Percentiles rank a stretch among this genome's conserved stretches.
These are phyloP conservation scores for Ctenicera cuprea DNA, from an alignment of 2,888 invertebrate genomes.

Conservation along the genomic window DNA sequence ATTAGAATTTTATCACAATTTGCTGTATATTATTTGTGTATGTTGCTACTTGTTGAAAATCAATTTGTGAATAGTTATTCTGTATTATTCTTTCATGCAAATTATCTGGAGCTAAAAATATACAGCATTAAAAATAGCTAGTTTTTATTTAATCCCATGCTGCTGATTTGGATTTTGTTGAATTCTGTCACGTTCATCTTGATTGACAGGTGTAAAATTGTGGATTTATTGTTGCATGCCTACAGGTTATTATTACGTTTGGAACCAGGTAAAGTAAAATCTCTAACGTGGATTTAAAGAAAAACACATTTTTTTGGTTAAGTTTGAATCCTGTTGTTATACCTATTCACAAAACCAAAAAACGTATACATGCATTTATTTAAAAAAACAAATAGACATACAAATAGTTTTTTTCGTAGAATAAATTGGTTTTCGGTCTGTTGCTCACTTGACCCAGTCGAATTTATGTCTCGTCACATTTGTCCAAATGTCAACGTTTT, in stretches of 20 bases:
- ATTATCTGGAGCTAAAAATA: no score
- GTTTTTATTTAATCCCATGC: no score
- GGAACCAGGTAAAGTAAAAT: slow-evolving; percentile 2
- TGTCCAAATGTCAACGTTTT: slow-evolving; percentile 40
- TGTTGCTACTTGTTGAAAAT: no score
- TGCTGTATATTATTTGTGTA: no score
- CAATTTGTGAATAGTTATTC: no score
- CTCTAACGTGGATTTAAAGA: neutral
- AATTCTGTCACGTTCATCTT: slow-evolving; percentile 41
- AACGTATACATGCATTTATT: no score
- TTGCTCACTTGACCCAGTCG: slow-evolving; percentile 32
- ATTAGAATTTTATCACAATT: no score
- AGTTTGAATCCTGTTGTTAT: slow-evolving; percentile 13
- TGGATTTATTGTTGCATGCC: slow-evolving; percentile 38
- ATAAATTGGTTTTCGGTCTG: slow-evolving; percentile 43
- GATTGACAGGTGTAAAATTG: slow-evolving; percentile 49
- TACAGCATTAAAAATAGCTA: no score
- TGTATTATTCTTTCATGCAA: no score
- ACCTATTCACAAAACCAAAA: neutral
- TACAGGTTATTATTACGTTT: slow-evolving; percentile 38
- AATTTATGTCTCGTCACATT: slow-evolving; percentile 41
- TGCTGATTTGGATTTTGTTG: slow-evolving; percentile 5
- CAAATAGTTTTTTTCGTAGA: neutral
- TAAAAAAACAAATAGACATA: no score
- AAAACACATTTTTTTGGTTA: slow-evolving; percentile 2